phyloP scores from a whole-genome alignment of 1,140 invertebrate species.

The Chionoecetes opilio region DNA sequence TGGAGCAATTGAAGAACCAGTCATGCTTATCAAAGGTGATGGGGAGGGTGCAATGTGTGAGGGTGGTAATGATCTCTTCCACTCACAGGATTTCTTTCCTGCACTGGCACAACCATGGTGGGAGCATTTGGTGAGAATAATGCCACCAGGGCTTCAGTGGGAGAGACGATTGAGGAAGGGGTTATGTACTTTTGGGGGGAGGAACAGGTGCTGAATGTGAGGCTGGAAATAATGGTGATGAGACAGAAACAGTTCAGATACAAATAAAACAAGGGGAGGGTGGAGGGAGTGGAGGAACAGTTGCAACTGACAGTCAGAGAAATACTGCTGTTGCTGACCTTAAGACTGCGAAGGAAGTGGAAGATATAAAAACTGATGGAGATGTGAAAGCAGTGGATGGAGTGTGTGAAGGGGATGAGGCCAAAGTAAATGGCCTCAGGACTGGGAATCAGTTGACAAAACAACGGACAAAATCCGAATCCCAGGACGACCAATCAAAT shows the following conservation, averaged over 20 bases:
- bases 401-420: constrained; percentile 69
- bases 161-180: constrained; percentile 78
- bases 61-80: constrained; percentile 86
- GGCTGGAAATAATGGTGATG: constrained; percentile 77
- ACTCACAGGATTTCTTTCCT: no score
- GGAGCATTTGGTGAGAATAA: constrained; percentile 75
- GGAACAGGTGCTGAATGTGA: constrained; percentile 77
- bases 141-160: constrained; percentile 56
- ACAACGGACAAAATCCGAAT: constrained; percentile 34
- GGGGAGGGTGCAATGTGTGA: constrained; percentile 89
- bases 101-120: no score
- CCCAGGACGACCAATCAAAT: neutral
- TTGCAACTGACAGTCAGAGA: constrained; percentile 54
- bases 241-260: constrained; percentile 65
- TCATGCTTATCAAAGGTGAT: constrained; percentile 89
- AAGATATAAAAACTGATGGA: constrained; percentile 58
- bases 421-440: constrained; percentile 75
- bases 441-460: constrained; percentile 69
- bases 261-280: constrained; percentile 75
- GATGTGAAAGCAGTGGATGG: constrained; percentile 67
- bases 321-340: constrained; percentile 48
- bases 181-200: constrained; percentile 75
- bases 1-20: constrained; percentile 89
- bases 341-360: constrained; percentile 64
- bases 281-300: constrained; percentile 59